These are phyloP conservation scores for Xyrichtys novacula DNA, from an alignment of 2,797 vertebrate genomes.

Conservation along the genomic window DNA sequence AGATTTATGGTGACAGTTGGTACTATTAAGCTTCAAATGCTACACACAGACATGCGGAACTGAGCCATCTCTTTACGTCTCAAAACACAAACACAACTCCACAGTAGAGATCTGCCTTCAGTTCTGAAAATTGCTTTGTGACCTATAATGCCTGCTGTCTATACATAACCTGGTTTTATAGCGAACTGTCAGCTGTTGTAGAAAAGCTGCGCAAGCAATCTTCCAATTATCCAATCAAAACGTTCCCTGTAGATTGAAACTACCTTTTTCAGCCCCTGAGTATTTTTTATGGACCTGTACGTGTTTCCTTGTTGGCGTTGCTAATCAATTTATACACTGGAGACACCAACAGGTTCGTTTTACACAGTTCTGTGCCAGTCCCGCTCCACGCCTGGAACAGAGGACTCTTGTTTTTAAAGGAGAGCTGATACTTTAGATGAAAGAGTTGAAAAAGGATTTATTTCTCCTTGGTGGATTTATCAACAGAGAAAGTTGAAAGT, in stretches of 20 bases:
- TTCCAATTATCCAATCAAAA: constrained; percentile 22
- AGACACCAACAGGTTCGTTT: background rate
- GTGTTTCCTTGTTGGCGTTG: background rate
- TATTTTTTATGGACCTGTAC: background rate
- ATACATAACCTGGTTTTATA: background rate
- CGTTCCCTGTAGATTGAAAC: background rate
- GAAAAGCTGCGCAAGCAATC: constrained; percentile 14
- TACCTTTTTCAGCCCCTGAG: background rate
- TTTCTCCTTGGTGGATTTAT: background rate
- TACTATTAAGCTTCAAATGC: constrained; percentile 40
- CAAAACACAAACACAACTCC: constrained; percentile 13
- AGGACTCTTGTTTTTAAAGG: background rate
- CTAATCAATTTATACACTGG: background rate
- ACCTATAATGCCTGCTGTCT: background rate
- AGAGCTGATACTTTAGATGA: background rate
- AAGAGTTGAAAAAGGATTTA: background rate
- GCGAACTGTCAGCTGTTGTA: background rate
- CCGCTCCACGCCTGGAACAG: background rate
- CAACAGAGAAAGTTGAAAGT: background rate
- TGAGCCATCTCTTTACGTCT: constrained; percentile 11
- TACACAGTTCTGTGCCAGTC: too few species aligned
- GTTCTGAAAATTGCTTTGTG: constrained; percentile 24
- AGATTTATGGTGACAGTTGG: constrained; percentile 50
- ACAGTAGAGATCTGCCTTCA: background rate
- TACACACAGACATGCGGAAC: constrained; percentile 30